Conservation (phyloP, 2,888 invertebrate species). For the Aricia artaxerxes region DNA sequence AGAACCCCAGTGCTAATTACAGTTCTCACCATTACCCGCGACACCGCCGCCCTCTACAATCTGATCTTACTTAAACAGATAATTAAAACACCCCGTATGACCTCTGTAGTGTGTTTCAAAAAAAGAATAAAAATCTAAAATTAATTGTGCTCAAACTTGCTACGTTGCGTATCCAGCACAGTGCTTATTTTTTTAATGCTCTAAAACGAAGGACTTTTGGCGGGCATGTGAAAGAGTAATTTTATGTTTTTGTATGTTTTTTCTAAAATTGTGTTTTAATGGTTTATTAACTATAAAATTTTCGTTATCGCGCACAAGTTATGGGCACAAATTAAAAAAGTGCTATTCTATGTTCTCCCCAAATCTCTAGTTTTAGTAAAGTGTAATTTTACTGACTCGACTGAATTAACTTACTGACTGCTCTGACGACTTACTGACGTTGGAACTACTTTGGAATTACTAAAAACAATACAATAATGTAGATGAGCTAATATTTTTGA, state of each 20-base stretch:
- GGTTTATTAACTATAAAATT: no score
- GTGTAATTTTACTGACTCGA: background rate
- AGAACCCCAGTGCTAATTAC: constrained; percentile 69
- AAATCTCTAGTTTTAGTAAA: no score
- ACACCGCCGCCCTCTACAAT: constrained; percentile 36
- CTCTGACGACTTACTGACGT: background rate
- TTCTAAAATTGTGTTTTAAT: no score
- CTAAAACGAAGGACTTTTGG: no score
- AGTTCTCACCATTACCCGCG: constrained; percentile 75
- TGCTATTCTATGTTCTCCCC: no score
- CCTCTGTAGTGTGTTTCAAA: background rate
- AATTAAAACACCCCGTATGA: background rate
- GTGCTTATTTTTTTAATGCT: no score
- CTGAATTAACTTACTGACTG: background rate
- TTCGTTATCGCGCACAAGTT: no score
- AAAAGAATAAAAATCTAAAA: background rate
- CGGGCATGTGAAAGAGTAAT: no score
- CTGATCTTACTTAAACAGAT: constrained; percentile 11
- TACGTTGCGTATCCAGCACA: no score
- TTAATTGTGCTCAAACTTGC: no score
- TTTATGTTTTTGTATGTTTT: no score
- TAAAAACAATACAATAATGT: background rate
- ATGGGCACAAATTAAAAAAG: no score
- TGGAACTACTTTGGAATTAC: background rate
- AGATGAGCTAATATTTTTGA: background rate